Base-by-base conservation (phyloP, 2,888 invertebrate species). In the Tortricodes alternella region DNA sequence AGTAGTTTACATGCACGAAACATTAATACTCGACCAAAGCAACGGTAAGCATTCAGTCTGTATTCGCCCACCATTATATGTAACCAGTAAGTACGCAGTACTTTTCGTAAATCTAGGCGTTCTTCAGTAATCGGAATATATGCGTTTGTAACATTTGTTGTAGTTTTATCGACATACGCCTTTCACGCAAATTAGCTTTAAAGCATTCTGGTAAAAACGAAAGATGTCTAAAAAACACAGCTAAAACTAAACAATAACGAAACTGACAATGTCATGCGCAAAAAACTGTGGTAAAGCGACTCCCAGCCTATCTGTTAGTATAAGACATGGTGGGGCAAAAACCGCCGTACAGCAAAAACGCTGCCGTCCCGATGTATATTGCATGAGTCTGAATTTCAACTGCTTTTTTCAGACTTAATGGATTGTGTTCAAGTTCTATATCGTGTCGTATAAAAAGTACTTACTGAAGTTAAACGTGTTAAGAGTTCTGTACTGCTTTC, bases 321-420 rank as follows among this genome's bases (percentile, higher is more conserved):
- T 83, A 84, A 83, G 85, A 79, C 74, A 68, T 69, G 71, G 67
- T 66, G 64, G n/a, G 64, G 73, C 78, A 83, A 85, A 83, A 85
- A 84, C n/a, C 76, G 63, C 58, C 64, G 67, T 67, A 62, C 48
- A 46, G 24, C 56, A 49, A 49, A 50, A 50, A 56, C 49, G 67
- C 68, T 68, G 71, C 68, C 71, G 64, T 65, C 71, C 63, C 67
- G 73, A 89, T 89, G 89, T 88, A 83, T 89, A 89, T 89, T 89
- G 87, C 84, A 89, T 89, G 89, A 89, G 90, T 72, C 85, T 85
- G 85, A 86, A 85, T 87, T 85, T 85, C 85, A 85, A 86, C 83
- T 83, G 78, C 76, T 85, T 81, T 44, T 83, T 85, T 81, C 81
- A 81, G 84, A 80, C 77, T 80, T 87, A 89, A 89, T 89, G 89